Conservation (phyloP, 2,888 invertebrate species). For the Eumacrocentrus americanus region DNA sequence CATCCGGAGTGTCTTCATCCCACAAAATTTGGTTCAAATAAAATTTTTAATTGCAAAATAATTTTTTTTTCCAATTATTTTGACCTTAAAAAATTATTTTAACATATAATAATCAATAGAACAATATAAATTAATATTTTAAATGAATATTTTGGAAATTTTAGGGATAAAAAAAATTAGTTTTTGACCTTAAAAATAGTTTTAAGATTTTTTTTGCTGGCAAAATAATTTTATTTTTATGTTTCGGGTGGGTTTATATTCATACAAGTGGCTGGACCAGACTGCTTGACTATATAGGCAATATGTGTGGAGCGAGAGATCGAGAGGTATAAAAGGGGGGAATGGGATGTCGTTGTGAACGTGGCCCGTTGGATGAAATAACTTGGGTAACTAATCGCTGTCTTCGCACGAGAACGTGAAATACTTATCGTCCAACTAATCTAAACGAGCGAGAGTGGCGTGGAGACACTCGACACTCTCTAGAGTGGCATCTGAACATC, state of each 20-base stretch:
- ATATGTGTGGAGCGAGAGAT: conserved; percentile 12
- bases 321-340: neutral
- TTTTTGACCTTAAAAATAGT: too few relatives aligned
- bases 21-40: too few relatives aligned
- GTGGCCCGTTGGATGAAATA: conserved; percentile 38
- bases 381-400: conserved; percentile 46
- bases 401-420: conserved; percentile 32
- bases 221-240: neutral
- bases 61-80: too few relatives aligned
- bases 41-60: too few relatives aligned
- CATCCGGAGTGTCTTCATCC: too few relatives aligned
- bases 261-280: neutral
- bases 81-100: too few relatives aligned
- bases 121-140: too few relatives aligned
- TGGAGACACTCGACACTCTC: conserved; percentile 31
- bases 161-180: too few relatives aligned
- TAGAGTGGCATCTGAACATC: conserved; percentile 18
- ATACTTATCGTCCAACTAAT: conserved; percentile 29
- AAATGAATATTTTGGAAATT: too few relatives aligned
- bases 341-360: neutral
- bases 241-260: neutral
- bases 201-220: too few relatives aligned
- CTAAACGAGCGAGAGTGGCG: conserved; percentile 7
- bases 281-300: conserved; percentile 4
- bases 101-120: too few relatives aligned